Evolutionary conservation across 2,113 vertebrate species (phyloP), one percentile per base, ranked within the genome.

Genomic region (Notothenia coriiceps): DNA sequence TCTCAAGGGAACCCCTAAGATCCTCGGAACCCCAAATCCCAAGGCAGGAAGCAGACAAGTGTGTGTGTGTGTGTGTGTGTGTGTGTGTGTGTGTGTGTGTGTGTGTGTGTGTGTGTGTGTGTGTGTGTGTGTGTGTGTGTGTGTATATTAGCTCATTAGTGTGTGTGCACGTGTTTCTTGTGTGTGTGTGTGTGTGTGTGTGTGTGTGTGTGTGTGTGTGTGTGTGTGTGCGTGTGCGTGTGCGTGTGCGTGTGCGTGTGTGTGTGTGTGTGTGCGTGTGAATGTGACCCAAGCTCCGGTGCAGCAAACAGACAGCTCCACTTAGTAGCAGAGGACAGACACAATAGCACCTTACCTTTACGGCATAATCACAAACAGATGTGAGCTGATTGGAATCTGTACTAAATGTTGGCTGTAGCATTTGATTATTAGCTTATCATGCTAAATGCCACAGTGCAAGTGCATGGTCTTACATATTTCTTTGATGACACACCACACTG

Each of bases 21-120:
- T 90, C 79, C 81, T 77, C 77, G 79, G 70, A 89, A 89, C 80
- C 90, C 85, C 72, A 72, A 76, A 22, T 85, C 86, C 71, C 63
- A 22, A 3, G 61, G 70, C 82, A 92, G 92, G 93, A 94, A 93
- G 89, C 76, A 77, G 73, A 84, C 83, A 88, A 88, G 88, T 77
- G 87, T 81, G 78, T 54, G 77, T 35, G 87, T 83, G 82, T 56
- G 76, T 73, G 25, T 25, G 81, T 85, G 62, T 71, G 88, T 91
- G 82, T 86, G 82, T 64, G 46, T 66, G 25, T 25, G 25, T 54
- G 87, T 85, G 82, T 55, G 76, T 73, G 25, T 29, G 81, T 85
- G 62, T 71, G 63, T 89, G 82, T 92, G 77, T 89, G 88, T 91
- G 82, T 86, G 63, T 89, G 82, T 92, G 77, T 89, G 88, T 91